Percentiles rank a stretch among this genome's conserved stretches.
Evolutionary conservation across 2,113 vertebrate species (phyloP).

Genomic region (Rhinolophus ferrumequinum): DNA sequence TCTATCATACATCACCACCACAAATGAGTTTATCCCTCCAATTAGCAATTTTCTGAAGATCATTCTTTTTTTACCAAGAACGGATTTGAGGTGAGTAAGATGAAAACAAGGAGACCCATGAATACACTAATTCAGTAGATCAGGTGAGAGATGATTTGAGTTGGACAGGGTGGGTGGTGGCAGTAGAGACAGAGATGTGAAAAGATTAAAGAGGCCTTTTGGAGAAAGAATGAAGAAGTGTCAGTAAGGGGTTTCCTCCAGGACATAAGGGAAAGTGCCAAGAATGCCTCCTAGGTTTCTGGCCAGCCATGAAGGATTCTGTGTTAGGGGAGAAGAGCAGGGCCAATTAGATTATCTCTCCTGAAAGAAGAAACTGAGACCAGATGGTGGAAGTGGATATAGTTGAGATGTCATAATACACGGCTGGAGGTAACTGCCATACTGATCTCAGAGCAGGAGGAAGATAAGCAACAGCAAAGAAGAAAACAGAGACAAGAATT

Average conservation of each 20-base stretch:
- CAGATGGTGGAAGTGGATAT: background rate
- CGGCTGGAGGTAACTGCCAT: rapidly evolving
- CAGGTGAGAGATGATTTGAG: too few relatives aligned
- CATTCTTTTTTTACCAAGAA: background rate
- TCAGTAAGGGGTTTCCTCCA: background rate
- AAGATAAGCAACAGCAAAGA: background rate
- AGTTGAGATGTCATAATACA: background rate
- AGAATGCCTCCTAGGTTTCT: background rate
- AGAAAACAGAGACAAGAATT: background rate
- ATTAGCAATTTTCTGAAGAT: background rate
- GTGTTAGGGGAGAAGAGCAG: background rate
- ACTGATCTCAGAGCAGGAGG: too few relatives aligned
- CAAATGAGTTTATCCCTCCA: background rate
- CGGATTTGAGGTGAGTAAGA: background rate
- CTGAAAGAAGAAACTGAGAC: background rate
- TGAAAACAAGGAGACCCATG: background rate
- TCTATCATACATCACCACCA: background rate
- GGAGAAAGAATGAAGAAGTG: background rate
- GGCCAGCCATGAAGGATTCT: background rate
- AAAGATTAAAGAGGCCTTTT: background rate
- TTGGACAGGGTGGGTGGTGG: background rate
- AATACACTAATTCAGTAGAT: background rate
- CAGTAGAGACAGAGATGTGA: background rate
- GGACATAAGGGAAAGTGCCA: background rate
- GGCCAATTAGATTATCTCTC: background rate